Evolutionary conservation across 1,140 invertebrate genomes (phyloP).

Genomic region (Drosophila biarmipes): DNA sequence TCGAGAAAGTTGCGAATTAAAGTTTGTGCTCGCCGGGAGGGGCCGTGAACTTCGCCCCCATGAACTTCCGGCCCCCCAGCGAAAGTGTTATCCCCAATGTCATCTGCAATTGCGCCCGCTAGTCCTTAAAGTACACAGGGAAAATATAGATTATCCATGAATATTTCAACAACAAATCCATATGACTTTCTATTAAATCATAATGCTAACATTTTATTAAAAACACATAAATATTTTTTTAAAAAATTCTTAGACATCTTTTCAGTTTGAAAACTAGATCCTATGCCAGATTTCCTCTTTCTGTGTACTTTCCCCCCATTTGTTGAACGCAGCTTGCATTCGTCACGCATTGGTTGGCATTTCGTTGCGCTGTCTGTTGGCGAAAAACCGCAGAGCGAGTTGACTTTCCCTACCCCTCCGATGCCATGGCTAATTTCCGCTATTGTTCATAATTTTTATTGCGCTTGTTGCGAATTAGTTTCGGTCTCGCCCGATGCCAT

Average conservation of each 20-base stretch:
- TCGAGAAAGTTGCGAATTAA: conserved; percentile 78
- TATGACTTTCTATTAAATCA: not conserved
- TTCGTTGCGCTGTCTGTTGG: conserved; percentile 79
- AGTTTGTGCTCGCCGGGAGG: conserved; percentile 61
- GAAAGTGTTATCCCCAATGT: conserved; percentile 71
- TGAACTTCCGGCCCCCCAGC: conserved; percentile 45
- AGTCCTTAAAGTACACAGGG: not conserved
- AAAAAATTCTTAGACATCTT: no score
- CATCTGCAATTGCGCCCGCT: conserved; percentile 4
- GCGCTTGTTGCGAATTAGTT: conserved; percentile 84
- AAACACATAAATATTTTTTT: no score
- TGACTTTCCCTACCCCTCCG: conserved; percentile 44
- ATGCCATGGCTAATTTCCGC: conserved; percentile 75
- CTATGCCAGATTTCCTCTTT: not conserved
- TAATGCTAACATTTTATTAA: no score
- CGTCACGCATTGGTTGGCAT: conserved; percentile 77
- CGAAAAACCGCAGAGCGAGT: conserved; percentile 60
- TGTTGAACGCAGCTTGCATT: conserved; percentile 50
- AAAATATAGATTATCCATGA: not conserved
- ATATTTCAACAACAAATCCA: not conserved
- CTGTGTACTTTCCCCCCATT: not conserved
- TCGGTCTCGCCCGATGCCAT: conserved; percentile 64
- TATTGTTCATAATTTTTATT: conserved; percentile 84
- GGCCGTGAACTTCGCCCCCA: conserved; percentile 61
- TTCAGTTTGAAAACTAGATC: not conserved